Percentiles rank a stretch among this genome's conserved stretches.
These are phyloP conservation scores for Rhinoptilus africanus DNA, from an alignment of 2,113 vertebrate species.

Conservation along the genomic window DNA sequence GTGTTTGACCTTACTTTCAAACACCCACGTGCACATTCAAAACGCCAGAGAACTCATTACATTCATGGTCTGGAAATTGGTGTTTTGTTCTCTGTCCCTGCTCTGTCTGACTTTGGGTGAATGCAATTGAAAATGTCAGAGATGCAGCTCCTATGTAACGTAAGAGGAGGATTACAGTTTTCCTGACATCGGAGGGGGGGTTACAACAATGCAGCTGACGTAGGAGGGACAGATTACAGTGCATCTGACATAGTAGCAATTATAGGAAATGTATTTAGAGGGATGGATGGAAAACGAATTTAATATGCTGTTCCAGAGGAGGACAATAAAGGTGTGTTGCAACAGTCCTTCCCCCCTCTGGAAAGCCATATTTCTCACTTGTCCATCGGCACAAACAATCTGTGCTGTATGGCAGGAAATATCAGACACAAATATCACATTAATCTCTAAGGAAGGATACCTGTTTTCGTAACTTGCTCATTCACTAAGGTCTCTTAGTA, in stretches of 20 bases:
- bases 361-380: background rate
- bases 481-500: constrained; percentile 3
- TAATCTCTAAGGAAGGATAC: constrained; percentile 57
- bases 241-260: constrained; percentile 53
- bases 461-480: constrained; percentile 53
- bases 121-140: constrained; percentile 28
- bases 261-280: constrained; percentile 32
- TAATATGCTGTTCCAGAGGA: constrained; percentile 22
- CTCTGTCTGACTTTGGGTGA: background rate
- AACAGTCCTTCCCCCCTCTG: background rate
- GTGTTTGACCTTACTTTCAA: background rate
- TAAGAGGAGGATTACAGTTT: constrained; percentile 42
- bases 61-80: background rate
- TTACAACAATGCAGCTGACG: constrained; percentile 62
- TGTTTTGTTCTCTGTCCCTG: background rate
- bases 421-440: background rate
- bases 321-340: constrained; percentile 54
- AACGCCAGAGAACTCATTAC: background rate
- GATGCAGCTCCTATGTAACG: background rate
- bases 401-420: constrained; percentile 42
- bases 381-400: constrained; percentile 31
- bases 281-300: constrained; percentile 11
- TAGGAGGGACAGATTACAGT: constrained; percentile 29
- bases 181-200: constrained; percentile 24
- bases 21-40: background rate